phyloP scores from a whole-genome alignment of 92 coral and sea anemone species.

The Pocillopora meandrina region DNA sequence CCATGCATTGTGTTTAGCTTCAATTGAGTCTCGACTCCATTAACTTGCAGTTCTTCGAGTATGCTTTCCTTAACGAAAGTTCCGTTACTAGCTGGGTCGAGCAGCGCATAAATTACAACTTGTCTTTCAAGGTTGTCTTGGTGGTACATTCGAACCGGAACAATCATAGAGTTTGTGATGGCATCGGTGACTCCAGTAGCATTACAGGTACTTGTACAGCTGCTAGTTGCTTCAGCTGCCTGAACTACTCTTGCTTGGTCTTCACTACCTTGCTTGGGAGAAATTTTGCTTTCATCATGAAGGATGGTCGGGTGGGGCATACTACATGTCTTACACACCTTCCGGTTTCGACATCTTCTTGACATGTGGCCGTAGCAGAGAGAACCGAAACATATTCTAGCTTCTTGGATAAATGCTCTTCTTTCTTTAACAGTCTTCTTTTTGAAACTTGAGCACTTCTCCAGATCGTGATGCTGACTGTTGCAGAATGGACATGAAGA shows the following conservation, averaged over 20 bases:
- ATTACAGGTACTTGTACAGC: slow-evolving; percentile 45
- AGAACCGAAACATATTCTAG: too few species aligned
- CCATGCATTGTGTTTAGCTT: slow-evolving; percentile 54
- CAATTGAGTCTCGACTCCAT: slow-evolving; percentile 27
- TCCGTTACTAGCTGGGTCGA: slow-evolving; percentile 51
- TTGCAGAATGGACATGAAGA: slow-evolving; percentile 22
- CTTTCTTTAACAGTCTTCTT: too few species aligned
- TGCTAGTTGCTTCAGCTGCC: slow-evolving; percentile 30
- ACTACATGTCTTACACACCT: slow-evolving; percentile 32
- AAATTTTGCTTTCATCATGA: slow-evolving; percentile 46
- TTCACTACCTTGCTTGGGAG: slow-evolving; percentile 19
- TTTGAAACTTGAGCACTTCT: too few species aligned
- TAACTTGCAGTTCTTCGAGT: slow-evolving; percentile 28
- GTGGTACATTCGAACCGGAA: slow-evolving; percentile 39
- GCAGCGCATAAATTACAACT: slow-evolving; percentile 43
- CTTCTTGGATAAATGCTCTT: too few species aligned
- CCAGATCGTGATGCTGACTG: not conserved
- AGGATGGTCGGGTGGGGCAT: slow-evolving; percentile 50
- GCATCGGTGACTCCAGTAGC: slow-evolving; percentile 34
- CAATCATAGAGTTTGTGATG: slow-evolving; percentile 49
- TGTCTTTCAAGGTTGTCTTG: slow-evolving; percentile 37
- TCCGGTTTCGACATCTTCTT: too few species aligned
- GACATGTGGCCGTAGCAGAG: too few species aligned
- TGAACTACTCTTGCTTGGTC: slow-evolving; percentile 31
- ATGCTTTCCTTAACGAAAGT: slow-evolving; percentile 44